phyloP scores from a whole-genome alignment of 1,140 invertebrate species.

The Bombus terrestris region DNA sequence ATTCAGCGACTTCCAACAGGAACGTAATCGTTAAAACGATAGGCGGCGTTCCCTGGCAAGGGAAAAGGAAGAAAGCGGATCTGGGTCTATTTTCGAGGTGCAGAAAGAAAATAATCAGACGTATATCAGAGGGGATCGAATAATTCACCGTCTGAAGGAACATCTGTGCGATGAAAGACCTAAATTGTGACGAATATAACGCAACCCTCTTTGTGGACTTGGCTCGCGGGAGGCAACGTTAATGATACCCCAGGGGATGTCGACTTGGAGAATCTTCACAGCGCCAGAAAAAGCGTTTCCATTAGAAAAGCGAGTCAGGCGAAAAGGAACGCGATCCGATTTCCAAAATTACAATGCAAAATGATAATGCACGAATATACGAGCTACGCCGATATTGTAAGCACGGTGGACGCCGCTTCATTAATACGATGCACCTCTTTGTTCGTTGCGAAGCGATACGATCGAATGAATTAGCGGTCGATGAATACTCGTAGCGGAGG shows the following conservation, averaged over 20 bases:
- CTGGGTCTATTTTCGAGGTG: background rate
- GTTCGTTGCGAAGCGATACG: conserved; percentile 19
- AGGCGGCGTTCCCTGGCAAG: no score
- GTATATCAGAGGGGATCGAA: background rate
- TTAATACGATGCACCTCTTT: background rate
- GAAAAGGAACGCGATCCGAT: background rate
- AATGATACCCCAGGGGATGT: conserved; percentile 32
- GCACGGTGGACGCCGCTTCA: background rate
- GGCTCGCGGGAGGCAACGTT: background rate
- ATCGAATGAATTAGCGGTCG: conserved; percentile 32
- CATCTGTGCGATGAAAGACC: conserved; percentile 10
- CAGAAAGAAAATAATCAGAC: conserved; percentile 28
- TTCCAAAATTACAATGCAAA: background rate
- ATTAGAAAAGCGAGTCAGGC: background rate
- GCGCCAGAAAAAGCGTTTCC: background rate
- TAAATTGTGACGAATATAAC: conserved; percentile 21
- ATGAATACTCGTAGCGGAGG: conserved; percentile 30
- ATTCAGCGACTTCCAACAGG: background rate
- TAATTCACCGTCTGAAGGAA: background rate
- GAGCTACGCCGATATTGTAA: background rate
- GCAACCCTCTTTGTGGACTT: conserved; percentile 7
- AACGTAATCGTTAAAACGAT: background rate
- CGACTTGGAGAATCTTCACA: background rate
- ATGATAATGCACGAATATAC: background rate
- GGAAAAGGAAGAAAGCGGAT: background rate